A percentile compares a stretch with the other conserved stretches of the same genome.
phyloP scores from a whole-genome alignment of 1,140 invertebrate genomes.

The Ips typographus region DNA sequence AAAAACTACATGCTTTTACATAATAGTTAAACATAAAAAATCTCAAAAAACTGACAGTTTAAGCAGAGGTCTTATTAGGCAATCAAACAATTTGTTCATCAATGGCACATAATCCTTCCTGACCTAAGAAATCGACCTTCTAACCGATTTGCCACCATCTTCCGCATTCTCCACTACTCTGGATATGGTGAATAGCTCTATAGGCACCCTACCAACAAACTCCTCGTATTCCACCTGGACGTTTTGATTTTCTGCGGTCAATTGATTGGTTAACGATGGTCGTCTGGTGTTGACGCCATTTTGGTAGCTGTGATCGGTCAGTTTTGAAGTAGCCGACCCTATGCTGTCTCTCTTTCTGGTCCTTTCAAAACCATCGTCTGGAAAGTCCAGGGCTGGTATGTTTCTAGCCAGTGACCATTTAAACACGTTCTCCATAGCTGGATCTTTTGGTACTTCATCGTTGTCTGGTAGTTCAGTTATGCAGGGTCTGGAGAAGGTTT shows the following conservation, averaged over 20 bases:
- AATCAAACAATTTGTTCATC: no score
- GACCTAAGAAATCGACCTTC: not conserved
- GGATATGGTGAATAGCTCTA: conserved; percentile 54
- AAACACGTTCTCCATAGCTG: conserved; percentile 47
- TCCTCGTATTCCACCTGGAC: conserved; percentile 38
- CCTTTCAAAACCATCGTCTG: conserved; percentile 23
- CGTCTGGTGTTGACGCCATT: conserved; percentile 21
- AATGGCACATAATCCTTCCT: no score
- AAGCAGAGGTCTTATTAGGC: no score
- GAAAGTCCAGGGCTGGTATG: conserved; percentile 37
- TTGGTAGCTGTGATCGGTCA: conserved; percentile 16
- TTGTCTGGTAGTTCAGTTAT: conserved; percentile 28
- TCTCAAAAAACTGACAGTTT: no score
- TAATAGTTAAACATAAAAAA: no score
- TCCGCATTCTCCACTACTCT: conserved; percentile 39
- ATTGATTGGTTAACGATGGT: conserved; percentile 33
- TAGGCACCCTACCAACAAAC: conserved; percentile 51
- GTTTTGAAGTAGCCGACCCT: conserved; percentile 38
- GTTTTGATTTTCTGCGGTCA: conserved; percentile 26
- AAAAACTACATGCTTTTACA: no score
- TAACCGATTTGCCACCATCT: not conserved
- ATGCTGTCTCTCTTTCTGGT: conserved; percentile 30
- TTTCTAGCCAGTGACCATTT: conserved; percentile 50
- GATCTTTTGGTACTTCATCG: conserved; percentile 28
- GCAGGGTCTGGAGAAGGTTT: conserved; percentile 22